phyloP scores from a whole-genome alignment of 1,140 invertebrate genomes.

The Atta cephalotes region DNA sequence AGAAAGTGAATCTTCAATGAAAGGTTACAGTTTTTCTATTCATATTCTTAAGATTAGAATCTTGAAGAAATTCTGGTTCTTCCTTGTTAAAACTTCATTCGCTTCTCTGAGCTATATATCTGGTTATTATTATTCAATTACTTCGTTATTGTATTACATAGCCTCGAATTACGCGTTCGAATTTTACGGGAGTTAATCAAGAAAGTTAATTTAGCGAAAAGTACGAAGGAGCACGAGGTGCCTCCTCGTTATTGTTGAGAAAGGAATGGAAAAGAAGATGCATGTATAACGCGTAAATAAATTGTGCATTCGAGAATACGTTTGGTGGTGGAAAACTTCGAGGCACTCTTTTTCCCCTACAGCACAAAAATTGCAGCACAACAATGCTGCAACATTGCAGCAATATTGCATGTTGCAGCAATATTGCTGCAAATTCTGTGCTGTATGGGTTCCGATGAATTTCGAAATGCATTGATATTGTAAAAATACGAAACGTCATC shows the following conservation, averaged over 20 bases:
- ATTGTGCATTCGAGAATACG: constrained; percentile 30
- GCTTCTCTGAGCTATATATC: constrained; percentile 42
- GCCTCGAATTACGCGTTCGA: not conserved
- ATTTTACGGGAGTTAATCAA: constrained; percentile 51
- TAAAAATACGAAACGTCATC: not conserved
- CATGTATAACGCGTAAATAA: constrained; percentile 23
- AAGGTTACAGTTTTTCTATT: not conserved
- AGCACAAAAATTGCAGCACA: too few species aligned
- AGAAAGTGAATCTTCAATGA: not conserved
- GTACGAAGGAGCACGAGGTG: constrained; percentile 47
- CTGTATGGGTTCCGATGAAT: not conserved
- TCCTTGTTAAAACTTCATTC: constrained; percentile 18
- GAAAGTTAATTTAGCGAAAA: not conserved
- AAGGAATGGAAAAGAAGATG: constrained; percentile 37
- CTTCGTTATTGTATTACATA: constrained; percentile 28
- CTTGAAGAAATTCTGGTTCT: not conserved
- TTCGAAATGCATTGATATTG: not conserved
- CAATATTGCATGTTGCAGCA: too few species aligned
- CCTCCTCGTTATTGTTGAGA: constrained; percentile 68
- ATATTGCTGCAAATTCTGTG: too few species aligned
- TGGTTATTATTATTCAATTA: constrained; percentile 47
- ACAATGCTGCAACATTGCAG: too few species aligned
- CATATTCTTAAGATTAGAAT: not conserved
- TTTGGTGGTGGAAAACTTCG: not conserved
- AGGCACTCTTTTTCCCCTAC: not conserved